Evolutionary conservation across 2,113 vertebrate genomes (phyloP).

Genomic region (Geococcyx californianus): DNA sequence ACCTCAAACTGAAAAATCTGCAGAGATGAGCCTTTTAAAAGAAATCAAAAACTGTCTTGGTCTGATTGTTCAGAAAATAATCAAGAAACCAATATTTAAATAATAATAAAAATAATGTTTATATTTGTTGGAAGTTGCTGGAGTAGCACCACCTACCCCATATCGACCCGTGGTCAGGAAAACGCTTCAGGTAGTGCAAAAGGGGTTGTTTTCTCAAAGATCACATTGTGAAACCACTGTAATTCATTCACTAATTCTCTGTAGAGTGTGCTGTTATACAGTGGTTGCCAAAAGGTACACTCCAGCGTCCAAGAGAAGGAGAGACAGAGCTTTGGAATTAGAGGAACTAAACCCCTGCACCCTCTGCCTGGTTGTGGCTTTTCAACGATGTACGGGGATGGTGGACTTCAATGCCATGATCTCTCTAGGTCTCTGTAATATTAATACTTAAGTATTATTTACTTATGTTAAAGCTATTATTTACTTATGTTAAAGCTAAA

Average conservation of each 20-base stretch:
- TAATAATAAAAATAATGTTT: not conserved
- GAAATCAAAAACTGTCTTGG: not conserved
- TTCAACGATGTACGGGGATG: accelerated
- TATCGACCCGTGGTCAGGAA: not conserved
- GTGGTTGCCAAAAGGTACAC: not conserved
- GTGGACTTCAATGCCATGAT: not conserved
- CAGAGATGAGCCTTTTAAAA: not conserved
- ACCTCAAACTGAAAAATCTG: not conserved
- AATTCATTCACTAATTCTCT: not conserved
- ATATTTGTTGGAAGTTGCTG: not conserved
- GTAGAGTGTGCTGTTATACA: not conserved
- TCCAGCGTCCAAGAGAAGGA: not conserved
- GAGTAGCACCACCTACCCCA: accelerated
- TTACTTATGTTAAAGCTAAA: not conserved
- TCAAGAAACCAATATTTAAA: not conserved
- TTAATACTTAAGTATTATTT: too few species aligned
- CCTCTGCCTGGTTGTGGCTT: not conserved
- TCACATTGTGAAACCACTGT: not conserved
- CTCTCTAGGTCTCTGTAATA: not conserved
- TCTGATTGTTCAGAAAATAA: not conserved
- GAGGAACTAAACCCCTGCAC: accelerated
- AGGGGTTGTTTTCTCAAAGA: not conserved
- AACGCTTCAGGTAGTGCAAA: not conserved
- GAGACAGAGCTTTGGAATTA: not conserved
- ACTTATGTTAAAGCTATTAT: not conserved